Evolutionary conservation across 2,113 vertebrate species (phyloP).

Genomic region (Cercocebus atys): DNA sequence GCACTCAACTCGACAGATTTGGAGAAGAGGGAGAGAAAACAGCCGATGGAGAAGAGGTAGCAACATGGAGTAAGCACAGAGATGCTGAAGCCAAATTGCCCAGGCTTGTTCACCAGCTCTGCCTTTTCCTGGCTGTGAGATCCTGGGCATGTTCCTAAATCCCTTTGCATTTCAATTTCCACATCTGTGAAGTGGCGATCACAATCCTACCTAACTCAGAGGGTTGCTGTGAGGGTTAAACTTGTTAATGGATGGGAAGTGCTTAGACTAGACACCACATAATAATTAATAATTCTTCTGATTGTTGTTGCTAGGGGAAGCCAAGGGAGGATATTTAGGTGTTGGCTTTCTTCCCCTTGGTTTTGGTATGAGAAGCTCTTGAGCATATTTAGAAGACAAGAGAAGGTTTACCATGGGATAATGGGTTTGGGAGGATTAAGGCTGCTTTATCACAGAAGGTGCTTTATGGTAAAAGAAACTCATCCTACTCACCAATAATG

Average conservation of each 20-base stretch:
- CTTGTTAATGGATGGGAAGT: neutral
- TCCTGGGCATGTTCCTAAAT: too few species aligned
- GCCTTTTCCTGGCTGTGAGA: neutral
- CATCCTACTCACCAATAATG: neutral
- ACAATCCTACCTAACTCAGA: neutral
- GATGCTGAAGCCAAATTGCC: neutral
- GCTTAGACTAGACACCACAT: rapidly evolving
- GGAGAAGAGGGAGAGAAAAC: neutral
- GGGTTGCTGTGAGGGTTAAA: neutral
- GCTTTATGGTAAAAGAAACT: neutral
- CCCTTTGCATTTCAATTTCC: neutral
- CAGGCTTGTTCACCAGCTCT: neutral
- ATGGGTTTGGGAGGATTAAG: neutral
- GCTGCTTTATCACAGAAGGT: neutral
- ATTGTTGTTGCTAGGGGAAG: neutral
- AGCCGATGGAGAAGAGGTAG: rapidly evolving
- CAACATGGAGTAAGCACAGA: too few species aligned
- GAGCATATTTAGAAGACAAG: neutral
- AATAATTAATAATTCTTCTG: neutral
- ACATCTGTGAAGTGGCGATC: neutral
- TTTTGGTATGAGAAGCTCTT: neutral
- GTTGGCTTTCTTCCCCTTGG: rapidly evolving
- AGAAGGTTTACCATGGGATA: neutral
- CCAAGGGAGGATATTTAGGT: neutral
- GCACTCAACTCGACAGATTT: neutral